Evolutionary conservation across 2,888 invertebrate species (phyloP).

Genomic region (Steromphala cineraria): DNA sequence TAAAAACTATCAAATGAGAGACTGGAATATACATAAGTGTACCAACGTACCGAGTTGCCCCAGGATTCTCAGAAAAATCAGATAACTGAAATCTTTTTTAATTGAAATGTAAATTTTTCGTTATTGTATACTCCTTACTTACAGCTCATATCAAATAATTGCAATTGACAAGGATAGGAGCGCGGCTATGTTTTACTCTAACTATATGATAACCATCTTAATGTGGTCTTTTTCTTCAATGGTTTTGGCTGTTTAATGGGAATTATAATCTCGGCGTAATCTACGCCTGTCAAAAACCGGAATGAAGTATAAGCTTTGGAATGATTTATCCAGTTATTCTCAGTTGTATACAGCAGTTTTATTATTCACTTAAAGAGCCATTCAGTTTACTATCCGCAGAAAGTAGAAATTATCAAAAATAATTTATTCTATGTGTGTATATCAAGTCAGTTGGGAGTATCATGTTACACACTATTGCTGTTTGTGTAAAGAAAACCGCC

Average conservation of each 20-base stretch:
- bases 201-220: not conserved
- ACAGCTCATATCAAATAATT: too few species aligned
- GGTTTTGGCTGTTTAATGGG: conserved; percentile 3
- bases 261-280: conserved; percentile 5
- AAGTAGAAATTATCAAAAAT: not conserved
- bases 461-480: not conserved
- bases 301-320: not conserved
- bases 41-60: too few species aligned
- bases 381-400: not conserved
- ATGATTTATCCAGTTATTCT: not conserved
- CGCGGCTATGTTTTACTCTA: not conserved
- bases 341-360: not conserved
- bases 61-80: too few species aligned
- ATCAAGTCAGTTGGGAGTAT: not conserved
- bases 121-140: too few species aligned
- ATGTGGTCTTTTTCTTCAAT: conserved; percentile 10
- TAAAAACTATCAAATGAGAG: too few species aligned
- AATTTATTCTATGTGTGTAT: not conserved
- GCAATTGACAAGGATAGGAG: too few species aligned
- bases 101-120: too few species aligned
- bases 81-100: too few species aligned
- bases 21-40: too few species aligned
- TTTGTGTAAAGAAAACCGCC: too few species aligned
- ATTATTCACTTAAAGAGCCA: not conserved
- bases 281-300: conserved; percentile 5